phyloP scores from a whole-genome alignment of 1,140 invertebrate species.

The Pogonognathellus flavescens region DNA sequence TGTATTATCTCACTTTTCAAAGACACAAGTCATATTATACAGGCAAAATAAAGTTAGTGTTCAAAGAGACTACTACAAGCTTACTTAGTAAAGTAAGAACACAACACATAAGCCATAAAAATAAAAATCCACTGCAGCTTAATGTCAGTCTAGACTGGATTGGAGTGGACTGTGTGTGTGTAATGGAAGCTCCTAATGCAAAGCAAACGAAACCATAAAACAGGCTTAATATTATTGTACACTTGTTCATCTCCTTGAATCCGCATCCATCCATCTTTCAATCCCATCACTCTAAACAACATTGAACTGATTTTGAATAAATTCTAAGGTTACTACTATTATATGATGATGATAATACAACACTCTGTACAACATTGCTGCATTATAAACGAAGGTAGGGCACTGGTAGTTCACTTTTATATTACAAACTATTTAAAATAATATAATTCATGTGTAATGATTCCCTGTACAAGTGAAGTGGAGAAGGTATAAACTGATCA shows the following conservation, averaged over 20 bases:
- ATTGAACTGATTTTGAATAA: not conserved
- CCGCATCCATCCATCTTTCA: slow-evolving; percentile 45
- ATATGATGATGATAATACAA: too few species aligned
- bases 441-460: too few species aligned
- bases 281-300: slow-evolving; percentile 33
- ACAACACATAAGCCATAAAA: slow-evolving; percentile 34
- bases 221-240: slow-evolving; percentile 20
- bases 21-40: not conserved
- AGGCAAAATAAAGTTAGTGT: not conserved
- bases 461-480: too few species aligned
- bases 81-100: not conserved
- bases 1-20: not conserved
- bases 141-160: slow-evolving; percentile 6
- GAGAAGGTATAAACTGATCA: too few species aligned
- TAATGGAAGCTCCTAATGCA: slow-evolving; percentile 1
- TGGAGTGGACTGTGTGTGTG: not conserved
- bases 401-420: too few species aligned
- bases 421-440: too few species aligned
- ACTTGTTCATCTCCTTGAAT: slow-evolving; percentile 26
- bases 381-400: too few species aligned
- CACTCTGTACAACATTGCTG: too few species aligned
- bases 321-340: slow-evolving; percentile 3
- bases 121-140: not conserved
- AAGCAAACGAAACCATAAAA: slow-evolving; percentile 34
- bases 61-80: not conserved